These are phyloP conservation scores for Diglossa cyanea DNA, from an alignment of 2,797 vertebrate genomes.

Conservation along the genomic window DNA sequence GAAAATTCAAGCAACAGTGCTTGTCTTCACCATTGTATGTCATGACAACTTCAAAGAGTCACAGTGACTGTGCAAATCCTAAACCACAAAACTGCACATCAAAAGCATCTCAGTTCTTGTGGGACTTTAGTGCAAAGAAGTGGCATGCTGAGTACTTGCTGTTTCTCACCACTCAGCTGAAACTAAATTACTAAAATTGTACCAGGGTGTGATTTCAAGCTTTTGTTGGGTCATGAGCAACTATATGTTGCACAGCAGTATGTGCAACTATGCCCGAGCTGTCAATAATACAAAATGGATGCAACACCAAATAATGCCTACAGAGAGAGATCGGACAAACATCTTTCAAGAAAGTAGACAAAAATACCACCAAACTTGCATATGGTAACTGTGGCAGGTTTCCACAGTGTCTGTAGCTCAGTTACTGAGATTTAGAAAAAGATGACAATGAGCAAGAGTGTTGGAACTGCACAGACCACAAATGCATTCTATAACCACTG, in stretches of 20 bases:
- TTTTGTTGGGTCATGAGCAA: neutral
- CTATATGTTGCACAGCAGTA: neutral
- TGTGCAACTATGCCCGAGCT: neutral
- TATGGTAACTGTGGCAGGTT: neutral
- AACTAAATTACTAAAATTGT: neutral
- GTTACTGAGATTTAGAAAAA: neutral
- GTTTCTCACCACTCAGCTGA: neutral
- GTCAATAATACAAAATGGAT: neutral
- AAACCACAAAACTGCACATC: neutral
- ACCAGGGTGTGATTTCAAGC: neutral
- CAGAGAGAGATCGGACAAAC: neutral
- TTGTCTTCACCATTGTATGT: neutral
- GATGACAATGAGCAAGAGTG: neutral
- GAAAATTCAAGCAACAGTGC: neutral
- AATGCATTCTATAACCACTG: neutral
- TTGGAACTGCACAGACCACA: neutral
- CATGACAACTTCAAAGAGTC: neutral
- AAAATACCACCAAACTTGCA: neutral
- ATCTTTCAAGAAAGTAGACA: neutral
- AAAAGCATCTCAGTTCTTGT: neutral
- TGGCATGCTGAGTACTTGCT: neutral
- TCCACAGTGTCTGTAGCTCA: neutral
- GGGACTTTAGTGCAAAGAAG: neutral
- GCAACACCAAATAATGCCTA: neutral
- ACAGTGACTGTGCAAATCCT: rapidly evolving